Conservation (phyloP, 2,797 vertebrate species). For the Sorex maritimensis region DNA sequence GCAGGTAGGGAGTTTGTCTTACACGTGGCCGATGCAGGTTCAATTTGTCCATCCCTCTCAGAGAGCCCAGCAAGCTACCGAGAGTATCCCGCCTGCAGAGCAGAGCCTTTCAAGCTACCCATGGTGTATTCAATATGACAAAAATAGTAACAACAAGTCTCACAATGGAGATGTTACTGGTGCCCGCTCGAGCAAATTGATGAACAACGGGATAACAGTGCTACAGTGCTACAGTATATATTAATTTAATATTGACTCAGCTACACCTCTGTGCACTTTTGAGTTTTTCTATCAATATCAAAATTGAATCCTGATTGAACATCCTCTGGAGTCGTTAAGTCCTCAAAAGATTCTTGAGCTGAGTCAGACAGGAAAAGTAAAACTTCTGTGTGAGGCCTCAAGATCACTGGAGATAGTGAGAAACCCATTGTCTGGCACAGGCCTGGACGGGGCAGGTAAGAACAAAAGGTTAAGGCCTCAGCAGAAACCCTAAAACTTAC, state of each 20-base stretch:
- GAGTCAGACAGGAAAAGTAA: background rate
- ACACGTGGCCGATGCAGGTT: too few species aligned
- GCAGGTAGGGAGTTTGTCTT: too few species aligned
- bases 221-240: background rate
- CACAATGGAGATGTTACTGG: too few species aligned
- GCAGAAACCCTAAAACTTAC: background rate
- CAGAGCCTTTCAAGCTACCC: too few species aligned
- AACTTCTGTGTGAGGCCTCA: background rate
- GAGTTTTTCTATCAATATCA: background rate
- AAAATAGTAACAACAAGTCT: too few species aligned
- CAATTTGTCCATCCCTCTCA: too few species aligned
- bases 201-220: too few species aligned
- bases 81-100: too few species aligned
- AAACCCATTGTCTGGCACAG: background rate
- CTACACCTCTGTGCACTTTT: background rate
- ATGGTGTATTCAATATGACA: too few species aligned
- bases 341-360: background rate
- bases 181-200: too few species aligned
- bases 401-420: background rate
- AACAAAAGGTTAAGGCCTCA: background rate
- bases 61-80: too few species aligned
- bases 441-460: background rate
- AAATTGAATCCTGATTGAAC: background rate
- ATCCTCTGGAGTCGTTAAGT: background rate
- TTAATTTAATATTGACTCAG: background rate